Conservation (phyloP, 2,888 invertebrate genomes). For the Disparrhopalites patrizii region DNA sequence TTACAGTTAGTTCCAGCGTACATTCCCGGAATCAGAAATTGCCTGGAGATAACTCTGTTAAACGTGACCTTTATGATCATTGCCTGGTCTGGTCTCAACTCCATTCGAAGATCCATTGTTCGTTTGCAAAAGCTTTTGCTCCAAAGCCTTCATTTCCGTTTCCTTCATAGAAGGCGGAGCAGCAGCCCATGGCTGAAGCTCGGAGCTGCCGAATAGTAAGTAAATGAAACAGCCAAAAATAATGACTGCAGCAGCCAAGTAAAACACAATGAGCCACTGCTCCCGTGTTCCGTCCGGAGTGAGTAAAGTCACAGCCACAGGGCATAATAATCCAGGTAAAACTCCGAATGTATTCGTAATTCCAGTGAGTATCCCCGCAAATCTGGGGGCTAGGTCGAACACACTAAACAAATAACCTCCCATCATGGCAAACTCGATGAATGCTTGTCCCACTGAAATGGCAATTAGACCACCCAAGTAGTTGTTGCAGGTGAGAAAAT, state of each 20-base stretch:
- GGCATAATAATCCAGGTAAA: conserved; percentile 52
- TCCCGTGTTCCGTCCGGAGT: conserved; percentile 52
- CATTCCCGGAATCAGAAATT: no score
- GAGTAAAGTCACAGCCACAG: conserved; percentile 51
- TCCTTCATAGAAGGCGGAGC: background rate
- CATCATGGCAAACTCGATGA: conserved; percentile 36
- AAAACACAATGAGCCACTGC: conserved; percentile 54
- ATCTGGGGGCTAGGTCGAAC: conserved; percentile 55
- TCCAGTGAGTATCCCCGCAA: conserved; percentile 54
- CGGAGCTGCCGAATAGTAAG: conserved; percentile 53
- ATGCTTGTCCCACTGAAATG: conserved; percentile 37
- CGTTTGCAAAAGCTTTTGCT: background rate
- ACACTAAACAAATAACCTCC: conserved; percentile 55
- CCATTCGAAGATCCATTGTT: background rate
- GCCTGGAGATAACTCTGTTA: no score
- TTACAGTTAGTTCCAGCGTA: no score
- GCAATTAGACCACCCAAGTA: conserved; percentile 30
- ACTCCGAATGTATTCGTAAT: conserved; percentile 54
- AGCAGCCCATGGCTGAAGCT: conserved; percentile 53
- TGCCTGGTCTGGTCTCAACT: no score
- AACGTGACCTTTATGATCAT: no score
- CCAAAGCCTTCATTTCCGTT: conserved; percentile 1
- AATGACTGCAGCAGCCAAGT: conserved; percentile 51
- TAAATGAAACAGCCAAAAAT: conserved; percentile 52
- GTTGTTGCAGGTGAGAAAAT: conserved; percentile 49